phyloP scores from a whole-genome alignment of 2,113 vertebrate species.

The Canis aureus region DNA sequence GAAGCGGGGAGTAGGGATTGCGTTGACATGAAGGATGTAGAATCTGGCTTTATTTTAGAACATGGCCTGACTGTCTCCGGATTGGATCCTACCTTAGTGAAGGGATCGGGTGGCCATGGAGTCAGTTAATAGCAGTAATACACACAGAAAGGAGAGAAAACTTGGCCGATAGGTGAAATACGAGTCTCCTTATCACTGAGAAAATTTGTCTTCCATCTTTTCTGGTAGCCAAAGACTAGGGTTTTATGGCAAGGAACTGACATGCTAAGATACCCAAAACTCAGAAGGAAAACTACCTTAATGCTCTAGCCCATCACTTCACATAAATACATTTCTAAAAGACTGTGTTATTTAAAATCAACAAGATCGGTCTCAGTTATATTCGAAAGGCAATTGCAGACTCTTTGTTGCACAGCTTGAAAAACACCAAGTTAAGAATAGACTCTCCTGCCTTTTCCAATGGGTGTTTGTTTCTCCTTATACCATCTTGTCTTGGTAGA shows the following conservation, averaged over 20 bases:
- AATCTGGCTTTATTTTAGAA: neutral
- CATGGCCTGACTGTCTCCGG: neutral
- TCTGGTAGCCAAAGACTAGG: neutral
- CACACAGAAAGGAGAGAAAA: neutral
- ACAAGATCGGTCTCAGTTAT: neutral
- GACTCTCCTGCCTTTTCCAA: neutral
- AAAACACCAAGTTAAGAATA: neutral
- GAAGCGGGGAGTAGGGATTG: neutral
- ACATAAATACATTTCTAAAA: neutral
- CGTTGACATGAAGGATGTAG: neutral
- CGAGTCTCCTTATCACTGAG: neutral
- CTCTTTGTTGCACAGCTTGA: neutral
- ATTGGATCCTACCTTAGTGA: neutral
- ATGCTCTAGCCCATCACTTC: neutral
- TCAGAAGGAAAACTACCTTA: neutral
- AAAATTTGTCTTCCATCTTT: neutral
- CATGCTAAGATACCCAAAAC: neutral
- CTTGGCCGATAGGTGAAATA: neutral
- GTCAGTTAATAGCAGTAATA: neutral
- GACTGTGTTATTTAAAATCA: neutral
- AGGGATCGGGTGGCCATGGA: neutral
- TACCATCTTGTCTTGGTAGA: neutral
- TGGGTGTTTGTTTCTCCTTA: neutral
- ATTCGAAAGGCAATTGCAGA: constrained; percentile 38
- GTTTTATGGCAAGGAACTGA: constrained; percentile 8